Conservation (phyloP, 92 coral and sea anemone species). For the Umimayanthus chanpuru region DNA sequence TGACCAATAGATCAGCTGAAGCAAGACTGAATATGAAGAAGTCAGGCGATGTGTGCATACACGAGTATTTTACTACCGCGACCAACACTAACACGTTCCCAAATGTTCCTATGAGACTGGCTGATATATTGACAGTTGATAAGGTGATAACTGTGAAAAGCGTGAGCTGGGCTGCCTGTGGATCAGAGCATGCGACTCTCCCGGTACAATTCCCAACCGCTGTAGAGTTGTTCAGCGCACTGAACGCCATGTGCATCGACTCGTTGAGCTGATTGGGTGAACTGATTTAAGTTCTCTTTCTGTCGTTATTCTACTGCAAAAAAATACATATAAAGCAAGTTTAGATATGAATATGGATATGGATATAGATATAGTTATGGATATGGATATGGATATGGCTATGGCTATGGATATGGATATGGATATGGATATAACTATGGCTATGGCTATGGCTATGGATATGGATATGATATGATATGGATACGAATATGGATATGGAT, state of each 20-base stretch:
- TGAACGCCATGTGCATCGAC: background rate
- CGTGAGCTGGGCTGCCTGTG: slow-evolving; percentile 11
- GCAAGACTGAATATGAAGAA: slow-evolving; percentile 77
- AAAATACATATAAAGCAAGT: too few relatives aligned
- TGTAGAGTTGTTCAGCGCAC: background rate
- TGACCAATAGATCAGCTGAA: slow-evolving; percentile 59
- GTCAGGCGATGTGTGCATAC: slow-evolving; percentile 64
- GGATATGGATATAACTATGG: too few relatives aligned
- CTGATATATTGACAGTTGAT: slow-evolving; percentile 33
- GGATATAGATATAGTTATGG: too few relatives aligned
- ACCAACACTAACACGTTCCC: slow-evolving; percentile 58
- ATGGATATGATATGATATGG: too few relatives aligned
- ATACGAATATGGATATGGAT: too few relatives aligned
- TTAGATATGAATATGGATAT: too few relatives aligned
- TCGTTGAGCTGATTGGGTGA: background rate
- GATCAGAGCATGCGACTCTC: background rate
- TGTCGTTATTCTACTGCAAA: background rate
- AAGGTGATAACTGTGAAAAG: slow-evolving; percentile 26
- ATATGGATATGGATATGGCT: too few relatives aligned
- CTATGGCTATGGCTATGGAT: too few relatives aligned
- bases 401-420: too few relatives aligned
- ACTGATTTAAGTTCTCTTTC: background rate
- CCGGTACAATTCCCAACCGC: slow-evolving; percentile 9
- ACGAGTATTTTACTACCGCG: slow-evolving; percentile 50
- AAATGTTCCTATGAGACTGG: slow-evolving; percentile 51